These are phyloP conservation scores for Acronicta aceris DNA, from an alignment of 2,888 invertebrate genomes.

Conservation along the genomic window DNA sequence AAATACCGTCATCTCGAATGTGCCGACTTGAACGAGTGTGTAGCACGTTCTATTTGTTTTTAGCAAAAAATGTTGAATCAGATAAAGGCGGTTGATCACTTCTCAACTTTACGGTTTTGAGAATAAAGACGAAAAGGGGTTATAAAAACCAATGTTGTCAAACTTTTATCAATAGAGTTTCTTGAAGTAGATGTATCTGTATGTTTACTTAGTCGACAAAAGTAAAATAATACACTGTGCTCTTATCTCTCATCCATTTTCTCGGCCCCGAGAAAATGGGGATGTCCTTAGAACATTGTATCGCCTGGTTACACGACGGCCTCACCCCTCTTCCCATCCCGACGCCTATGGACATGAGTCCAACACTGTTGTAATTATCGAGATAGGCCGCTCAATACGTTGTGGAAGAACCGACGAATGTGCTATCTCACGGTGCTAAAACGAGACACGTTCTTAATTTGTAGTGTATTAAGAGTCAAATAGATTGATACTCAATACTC, in stretches of 20 bases:
- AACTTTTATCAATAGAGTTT: too few relatives aligned
- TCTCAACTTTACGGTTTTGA: too few relatives aligned
- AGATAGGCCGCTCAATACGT: conserved; percentile 49
- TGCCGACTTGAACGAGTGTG: too few relatives aligned
- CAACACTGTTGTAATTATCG: conserved; percentile 55
- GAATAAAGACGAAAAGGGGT: too few relatives aligned
- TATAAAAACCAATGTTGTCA: too few relatives aligned
- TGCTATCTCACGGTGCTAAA: not conserved
- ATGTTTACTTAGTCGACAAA: not conserved
- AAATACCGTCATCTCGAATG: too few relatives aligned
- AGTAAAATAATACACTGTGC: not conserved
- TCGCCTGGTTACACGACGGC: conserved; percentile 36
- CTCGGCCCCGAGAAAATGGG: conserved; percentile 28
- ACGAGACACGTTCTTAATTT: not conserved
- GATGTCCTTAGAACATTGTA: conserved; percentile 32
- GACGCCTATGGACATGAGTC: conserved; percentile 44
- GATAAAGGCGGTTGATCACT: too few relatives aligned
- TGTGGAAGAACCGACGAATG: conserved; percentile 35
- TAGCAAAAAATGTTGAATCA: too few relatives aligned
- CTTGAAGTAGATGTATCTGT: too few relatives aligned
- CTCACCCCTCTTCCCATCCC: conserved; percentile 31
- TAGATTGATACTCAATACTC: too few relatives aligned
- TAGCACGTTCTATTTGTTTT: too few relatives aligned
- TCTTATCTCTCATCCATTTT: not conserved
- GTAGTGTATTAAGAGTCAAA: not conserved